These are phyloP conservation scores for Cirrhinus mrigala DNA, from an alignment of 2,797 vertebrate genomes.

Conservation along the genomic window DNA sequence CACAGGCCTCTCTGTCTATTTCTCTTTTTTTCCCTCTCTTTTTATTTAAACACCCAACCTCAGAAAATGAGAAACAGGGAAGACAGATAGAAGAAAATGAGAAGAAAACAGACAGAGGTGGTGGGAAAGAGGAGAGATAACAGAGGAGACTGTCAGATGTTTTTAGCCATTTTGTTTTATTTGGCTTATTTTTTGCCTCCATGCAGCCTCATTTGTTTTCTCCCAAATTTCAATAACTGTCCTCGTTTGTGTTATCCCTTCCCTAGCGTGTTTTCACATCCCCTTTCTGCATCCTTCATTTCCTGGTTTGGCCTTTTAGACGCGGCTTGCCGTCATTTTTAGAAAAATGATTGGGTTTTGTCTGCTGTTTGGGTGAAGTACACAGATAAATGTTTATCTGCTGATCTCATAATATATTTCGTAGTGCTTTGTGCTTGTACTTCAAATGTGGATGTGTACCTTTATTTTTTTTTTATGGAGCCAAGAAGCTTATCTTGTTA, in stretches of 20 bases:
- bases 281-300: constrained; percentile 47
- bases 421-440: constrained; percentile 23
- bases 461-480: neutral
- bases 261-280: constrained; percentile 39
- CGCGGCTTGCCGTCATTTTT: constrained; percentile 45
- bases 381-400: constrained; percentile 49
- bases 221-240: constrained; percentile 42
- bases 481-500: constrained; percentile 25
- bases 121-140: neutral
- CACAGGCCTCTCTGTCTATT: neutral
- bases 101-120: neutral
- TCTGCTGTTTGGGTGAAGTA: constrained; percentile 27
- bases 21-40: neutral
- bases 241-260: constrained; percentile 32
- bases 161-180: constrained; percentile 37
- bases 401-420: constrained; percentile 14
- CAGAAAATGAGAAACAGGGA: neutral
- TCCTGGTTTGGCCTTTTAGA: constrained; percentile 47
- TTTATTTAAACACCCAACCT: neutral
- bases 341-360: constrained; percentile 44
- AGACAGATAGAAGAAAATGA: constrained; percentile 2
- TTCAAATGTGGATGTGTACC: neutral
- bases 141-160: neutral
- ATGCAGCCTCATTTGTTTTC: constrained; percentile 37
- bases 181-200: constrained; percentile 40